These are phyloP conservation scores for Mormyrops attenuatus DNA, from an alignment of 2,797 vertebrate species.

Conservation along the genomic window DNA sequence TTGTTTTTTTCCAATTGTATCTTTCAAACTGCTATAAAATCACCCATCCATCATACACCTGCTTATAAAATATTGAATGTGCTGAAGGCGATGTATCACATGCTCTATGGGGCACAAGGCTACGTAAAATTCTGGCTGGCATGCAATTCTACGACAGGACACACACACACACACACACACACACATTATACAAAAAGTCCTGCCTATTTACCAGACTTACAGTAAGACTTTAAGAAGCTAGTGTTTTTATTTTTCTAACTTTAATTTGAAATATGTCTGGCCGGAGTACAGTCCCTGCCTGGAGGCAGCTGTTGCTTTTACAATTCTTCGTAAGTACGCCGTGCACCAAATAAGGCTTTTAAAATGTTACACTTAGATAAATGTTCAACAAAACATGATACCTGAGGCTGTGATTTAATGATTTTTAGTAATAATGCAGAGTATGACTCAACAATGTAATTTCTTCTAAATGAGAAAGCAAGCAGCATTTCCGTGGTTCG, in stretches of 20 bases:
- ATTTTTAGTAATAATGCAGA: background rate
- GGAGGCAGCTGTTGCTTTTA: background rate
- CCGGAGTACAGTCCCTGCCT: background rate
- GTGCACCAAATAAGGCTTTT: background rate
- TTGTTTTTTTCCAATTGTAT: background rate
- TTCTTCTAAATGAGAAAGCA: background rate
- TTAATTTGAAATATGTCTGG: background rate
- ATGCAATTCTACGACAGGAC: background rate
- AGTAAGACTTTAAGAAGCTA: background rate
- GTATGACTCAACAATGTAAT: background rate
- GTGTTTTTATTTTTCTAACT: background rate
- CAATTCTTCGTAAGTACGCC: background rate
- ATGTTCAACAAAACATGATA: background rate
- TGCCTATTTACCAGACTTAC: background rate
- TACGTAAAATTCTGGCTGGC: background rate
- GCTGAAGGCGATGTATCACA: background rate
- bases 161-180: background rate
- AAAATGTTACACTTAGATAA: background rate
- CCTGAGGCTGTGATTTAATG: background rate
- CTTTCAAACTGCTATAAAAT: background rate
- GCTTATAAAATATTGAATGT: background rate
- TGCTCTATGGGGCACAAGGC: background rate
- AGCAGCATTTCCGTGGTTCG: background rate
- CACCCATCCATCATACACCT: background rate
- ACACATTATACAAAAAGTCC: background rate